phyloP scores from a whole-genome alignment of 1,140 invertebrate species.

The Rhyzopertha dominica region DNA sequence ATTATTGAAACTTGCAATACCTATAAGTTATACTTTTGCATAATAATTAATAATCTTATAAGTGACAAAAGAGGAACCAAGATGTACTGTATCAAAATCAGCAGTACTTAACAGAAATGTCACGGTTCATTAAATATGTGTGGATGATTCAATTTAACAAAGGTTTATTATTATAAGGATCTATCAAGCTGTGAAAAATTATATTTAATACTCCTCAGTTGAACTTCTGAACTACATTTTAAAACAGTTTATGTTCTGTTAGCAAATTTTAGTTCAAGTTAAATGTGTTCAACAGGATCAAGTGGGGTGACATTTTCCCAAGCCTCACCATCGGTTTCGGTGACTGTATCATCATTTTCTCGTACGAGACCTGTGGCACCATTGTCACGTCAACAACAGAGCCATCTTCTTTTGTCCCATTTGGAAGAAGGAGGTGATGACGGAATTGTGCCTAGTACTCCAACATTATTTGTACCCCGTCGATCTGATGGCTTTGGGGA shows the following conservation, averaged over 20 bases:
- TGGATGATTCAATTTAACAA: no score
- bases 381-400: conserved; percentile 29
- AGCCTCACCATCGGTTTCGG: conserved; percentile 47
- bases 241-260: background rate
- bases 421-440: conserved; percentile 75
- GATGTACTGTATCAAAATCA: no score
- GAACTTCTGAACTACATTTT: no score
- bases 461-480: conserved; percentile 76
- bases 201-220: no score
- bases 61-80: no score
- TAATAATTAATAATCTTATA: no score
- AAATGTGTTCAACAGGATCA: background rate
- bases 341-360: conserved; percentile 36
- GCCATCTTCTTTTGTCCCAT: conserved; percentile 44
- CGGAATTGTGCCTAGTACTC: conserved; percentile 83
- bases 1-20: no score
- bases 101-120: no score
- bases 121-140: no score
- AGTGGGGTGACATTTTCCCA: conserved; percentile 42
- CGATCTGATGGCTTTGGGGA: conserved; percentile 86
- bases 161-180: background rate
- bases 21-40: no score
- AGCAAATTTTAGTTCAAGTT: background rate
- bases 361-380: conserved; percentile 36
- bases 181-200: no score